Evolutionary conservation across 1,140 invertebrate genomes (phyloP).

Genomic region (Tetranychus cinnabarinus): DNA sequence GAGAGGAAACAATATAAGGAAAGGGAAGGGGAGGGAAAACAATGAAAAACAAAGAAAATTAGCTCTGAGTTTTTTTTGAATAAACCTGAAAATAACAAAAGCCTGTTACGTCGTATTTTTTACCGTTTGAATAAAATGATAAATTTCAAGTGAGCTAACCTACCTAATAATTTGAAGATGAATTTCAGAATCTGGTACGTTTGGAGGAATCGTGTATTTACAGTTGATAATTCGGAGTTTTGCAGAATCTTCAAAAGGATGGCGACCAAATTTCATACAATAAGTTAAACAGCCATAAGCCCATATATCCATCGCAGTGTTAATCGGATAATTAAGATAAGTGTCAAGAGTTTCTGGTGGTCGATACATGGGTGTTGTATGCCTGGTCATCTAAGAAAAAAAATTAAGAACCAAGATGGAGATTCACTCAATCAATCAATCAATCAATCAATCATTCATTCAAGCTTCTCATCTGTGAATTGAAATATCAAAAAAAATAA

Average conservation of each 20-base stretch:
- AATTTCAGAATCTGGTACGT: constrained; percentile 49
- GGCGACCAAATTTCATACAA: constrained; percentile 66
- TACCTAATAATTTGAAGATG: constrained; percentile 47
- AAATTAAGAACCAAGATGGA: no score
- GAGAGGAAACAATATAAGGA: no score
- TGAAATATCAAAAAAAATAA: no score
- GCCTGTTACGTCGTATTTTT: constrained; percentile 19
- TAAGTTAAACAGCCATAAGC: constrained; percentile 88
- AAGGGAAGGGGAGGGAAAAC: no score
- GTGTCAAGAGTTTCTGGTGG: constrained; percentile 91
- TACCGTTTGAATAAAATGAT: background rate
- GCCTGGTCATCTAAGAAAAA: constrained; percentile 25
- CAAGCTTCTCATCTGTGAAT: no score
- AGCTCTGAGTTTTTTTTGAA: no score
- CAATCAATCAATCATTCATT: no score
- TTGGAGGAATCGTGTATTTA: constrained; percentile 61
- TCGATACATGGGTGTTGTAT: constrained; percentile 41
- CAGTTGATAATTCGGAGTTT: constrained; percentile 87
- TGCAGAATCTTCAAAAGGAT: constrained; percentile 91
- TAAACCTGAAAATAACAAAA: background rate
- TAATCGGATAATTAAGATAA: constrained; percentile 85
- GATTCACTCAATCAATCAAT: no score
- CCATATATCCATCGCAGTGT: constrained; percentile 70
- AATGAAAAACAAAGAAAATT: no score
- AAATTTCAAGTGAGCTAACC: background rate